phyloP scores from a whole-genome alignment of 2,888 invertebrate species.

The Euphydryas editha region DNA sequence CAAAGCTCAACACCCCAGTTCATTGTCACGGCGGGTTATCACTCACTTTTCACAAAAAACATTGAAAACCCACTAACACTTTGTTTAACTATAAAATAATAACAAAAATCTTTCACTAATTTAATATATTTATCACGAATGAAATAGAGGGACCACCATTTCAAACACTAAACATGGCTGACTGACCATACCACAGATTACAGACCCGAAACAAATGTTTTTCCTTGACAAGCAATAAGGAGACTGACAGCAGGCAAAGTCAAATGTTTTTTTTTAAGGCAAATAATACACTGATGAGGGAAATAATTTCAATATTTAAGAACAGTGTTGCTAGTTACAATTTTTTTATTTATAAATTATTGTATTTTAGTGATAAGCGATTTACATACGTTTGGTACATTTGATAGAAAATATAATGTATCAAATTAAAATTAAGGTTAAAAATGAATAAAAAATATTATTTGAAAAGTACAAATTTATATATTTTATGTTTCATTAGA shows the following conservation, averaged over 20 bases:
- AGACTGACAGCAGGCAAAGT: slow-evolving; percentile 34
- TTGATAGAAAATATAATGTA: too few species aligned
- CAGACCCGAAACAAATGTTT: slow-evolving; percentile 44
- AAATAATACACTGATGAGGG: neutral
- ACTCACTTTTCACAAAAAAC: slow-evolving; percentile 78
- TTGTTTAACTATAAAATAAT: slow-evolving; percentile 56
- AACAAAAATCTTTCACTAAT: slow-evolving; percentile 63
- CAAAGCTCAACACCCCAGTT: slow-evolving; percentile 88
- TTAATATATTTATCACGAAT: slow-evolving; percentile 68
- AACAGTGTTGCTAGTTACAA: slow-evolving; percentile 19
- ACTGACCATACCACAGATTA: slow-evolving; percentile 59
- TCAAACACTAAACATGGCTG: slow-evolving; percentile 83
- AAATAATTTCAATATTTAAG: neutral
- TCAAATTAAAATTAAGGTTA: too few species aligned
- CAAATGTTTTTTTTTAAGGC: neutral
- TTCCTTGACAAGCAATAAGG: slow-evolving; percentile 46
- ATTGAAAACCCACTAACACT: slow-evolving; percentile 76
- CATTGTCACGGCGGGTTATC: slow-evolving; percentile 79
- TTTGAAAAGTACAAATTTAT: neutral
- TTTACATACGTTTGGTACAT: too few species aligned
- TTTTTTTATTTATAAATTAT: too few species aligned
- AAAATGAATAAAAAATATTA: neutral
- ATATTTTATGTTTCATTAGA: too few species aligned
- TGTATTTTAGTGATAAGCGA: too few species aligned
- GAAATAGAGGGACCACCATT: slow-evolving; percentile 64